These are phyloP conservation scores for Geotrypetes seraphini DNA, from an alignment of 2,797 vertebrate genomes.

Conservation along the genomic window DNA sequence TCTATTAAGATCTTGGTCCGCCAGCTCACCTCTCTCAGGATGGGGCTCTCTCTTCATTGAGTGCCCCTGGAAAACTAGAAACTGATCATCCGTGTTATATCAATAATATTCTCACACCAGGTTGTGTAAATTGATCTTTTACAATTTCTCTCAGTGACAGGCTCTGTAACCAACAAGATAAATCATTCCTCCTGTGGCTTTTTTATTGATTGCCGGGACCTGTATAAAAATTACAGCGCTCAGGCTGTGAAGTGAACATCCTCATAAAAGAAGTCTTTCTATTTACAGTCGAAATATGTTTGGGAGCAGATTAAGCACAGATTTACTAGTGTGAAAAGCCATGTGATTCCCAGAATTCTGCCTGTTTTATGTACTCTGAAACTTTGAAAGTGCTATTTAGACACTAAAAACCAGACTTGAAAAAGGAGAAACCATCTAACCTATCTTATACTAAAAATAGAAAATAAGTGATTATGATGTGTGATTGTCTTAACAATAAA, in stretches of 20 bases:
- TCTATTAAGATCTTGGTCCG: conserved; percentile 62
- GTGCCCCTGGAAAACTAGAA: conserved; percentile 46
- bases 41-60: conserved; percentile 12
- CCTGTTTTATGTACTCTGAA: no score
- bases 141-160: conserved; percentile 83
- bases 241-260: conserved; percentile 64
- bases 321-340: conserved; percentile 38
- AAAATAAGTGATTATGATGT: no score
- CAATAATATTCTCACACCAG: conserved; percentile 76
- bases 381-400: no score
- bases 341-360: conserved; percentile 29
- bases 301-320: conserved; percentile 43
- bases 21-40: conserved; percentile 31
- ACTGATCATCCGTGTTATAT: conserved; percentile 69
- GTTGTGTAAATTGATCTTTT: conserved; percentile 91
- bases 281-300: conserved; percentile 61
- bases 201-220: conserved; percentile 76
- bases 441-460: no score
- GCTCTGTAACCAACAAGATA: conserved; percentile 77
- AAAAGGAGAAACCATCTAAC: no score
- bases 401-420: no score
- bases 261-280: conserved; percentile 64
- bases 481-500: no score
- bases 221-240: conserved; percentile 67
- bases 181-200: conserved; percentile 76